phyloP scores from a whole-genome alignment of 2,113 vertebrate genomes.

The Sphaerodactylus townsendi region DNA sequence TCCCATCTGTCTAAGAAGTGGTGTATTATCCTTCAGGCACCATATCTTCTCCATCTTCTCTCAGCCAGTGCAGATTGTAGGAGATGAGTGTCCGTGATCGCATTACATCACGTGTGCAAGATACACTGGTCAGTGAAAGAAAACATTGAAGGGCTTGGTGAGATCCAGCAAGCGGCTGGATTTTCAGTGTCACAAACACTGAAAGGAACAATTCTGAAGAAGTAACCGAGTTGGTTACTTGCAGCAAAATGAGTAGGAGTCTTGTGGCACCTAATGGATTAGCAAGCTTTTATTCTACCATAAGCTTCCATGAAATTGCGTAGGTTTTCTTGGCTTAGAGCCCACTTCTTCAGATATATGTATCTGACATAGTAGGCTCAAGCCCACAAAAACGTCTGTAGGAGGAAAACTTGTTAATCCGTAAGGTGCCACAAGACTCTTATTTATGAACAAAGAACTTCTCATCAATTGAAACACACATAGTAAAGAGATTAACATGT shows the following conservation, averaged over 20 bases:
- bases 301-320: too few species aligned
- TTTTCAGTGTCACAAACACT: not conserved
- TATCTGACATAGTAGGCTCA: too few species aligned
- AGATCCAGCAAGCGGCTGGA: not conserved
- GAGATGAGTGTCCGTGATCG: not conserved
- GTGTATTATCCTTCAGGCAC: conserved; percentile 35
- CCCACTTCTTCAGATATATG: too few species aligned
- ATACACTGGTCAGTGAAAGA: rapidly evolving
- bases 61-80: conserved; percentile 1
- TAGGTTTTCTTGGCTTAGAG: too few species aligned
- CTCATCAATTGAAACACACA: not conserved
- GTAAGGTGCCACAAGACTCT: too few species aligned
- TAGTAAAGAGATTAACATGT: not conserved
- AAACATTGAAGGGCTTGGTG: not conserved
- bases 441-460: not conserved
- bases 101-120: not conserved
- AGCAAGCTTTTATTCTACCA: too few species aligned
- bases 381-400: too few species aligned
- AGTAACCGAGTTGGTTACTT: too few species aligned
- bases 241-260: too few species aligned
- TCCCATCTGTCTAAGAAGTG: conserved; percentile 44
- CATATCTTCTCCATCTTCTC: conserved; percentile 24
- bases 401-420: too few species aligned
- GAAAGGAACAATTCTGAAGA: too few species aligned
- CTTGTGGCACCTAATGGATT: too few species aligned